Percentiles rank a stretch among this genome's conserved stretches.
phyloP scores from a whole-genome alignment of 1,140 invertebrate species.

The Medauroidea extradentata region DNA sequence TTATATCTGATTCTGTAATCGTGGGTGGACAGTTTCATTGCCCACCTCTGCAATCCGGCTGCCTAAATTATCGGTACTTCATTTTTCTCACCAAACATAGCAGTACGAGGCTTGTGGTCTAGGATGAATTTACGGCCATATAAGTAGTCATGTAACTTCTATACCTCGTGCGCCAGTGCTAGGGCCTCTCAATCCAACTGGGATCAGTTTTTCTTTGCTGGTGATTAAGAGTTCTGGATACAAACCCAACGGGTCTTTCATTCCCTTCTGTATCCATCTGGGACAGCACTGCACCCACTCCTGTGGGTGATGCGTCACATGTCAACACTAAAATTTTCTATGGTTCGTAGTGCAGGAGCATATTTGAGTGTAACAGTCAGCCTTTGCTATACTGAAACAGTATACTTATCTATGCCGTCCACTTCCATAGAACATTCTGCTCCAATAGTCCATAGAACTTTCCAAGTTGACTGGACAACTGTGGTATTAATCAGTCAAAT shows the following conservation, averaged over 20 bases:
- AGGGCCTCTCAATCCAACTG: constrained; percentile 48
- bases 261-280: too few species aligned
- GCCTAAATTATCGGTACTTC: neutral
- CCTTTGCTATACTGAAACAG: neutral
- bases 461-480: neutral
- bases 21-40: neutral
- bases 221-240: constrained; percentile 32
- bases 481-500: neutral
- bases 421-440: neutral
- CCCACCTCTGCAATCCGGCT: neutral
- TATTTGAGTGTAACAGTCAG: neutral
- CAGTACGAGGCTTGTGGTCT: constrained; percentile 47
- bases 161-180: too few species aligned
- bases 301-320: constrained; percentile 36
- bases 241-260: constrained; percentile 34
- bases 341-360: constrained; percentile 10
- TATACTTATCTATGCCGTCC: neutral
- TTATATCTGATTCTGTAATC: neutral
- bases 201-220: constrained; percentile 43
- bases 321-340: constrained; percentile 8
- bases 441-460: neutral
- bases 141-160: constrained; percentile 46
- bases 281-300: too few species aligned
- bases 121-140: constrained; percentile 43
- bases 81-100: constrained; percentile 40